Base-by-base conservation (phyloP, 2,113 vertebrate species). In the Oncorhynchus mykiss region DNA sequence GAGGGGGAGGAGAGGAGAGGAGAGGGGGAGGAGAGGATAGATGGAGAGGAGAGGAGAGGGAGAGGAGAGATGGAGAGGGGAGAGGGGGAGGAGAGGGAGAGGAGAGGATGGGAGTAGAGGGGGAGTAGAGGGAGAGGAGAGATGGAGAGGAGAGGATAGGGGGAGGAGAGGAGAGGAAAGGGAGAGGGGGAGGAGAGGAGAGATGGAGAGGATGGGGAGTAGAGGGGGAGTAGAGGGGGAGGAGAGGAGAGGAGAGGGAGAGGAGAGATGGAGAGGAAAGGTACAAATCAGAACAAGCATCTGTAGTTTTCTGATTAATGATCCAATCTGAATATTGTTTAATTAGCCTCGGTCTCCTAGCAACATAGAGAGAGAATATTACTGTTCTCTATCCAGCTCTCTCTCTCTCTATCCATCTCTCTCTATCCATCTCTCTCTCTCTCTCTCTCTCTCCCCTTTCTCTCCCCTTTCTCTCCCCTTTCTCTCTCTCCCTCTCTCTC, bases 301-400 rank as follows among this genome's bases (percentile, higher is more conserved):
- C 68, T 71, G 20, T 14, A 65, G 69, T 60, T 34, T 65, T 71
- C 27, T 16, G 70, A 66, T 60, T 34, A 29, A 76, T 54, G 62
- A 80, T 81, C 77, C 78, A 79, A 79, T 77, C 76, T 80, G 57
- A 27, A 39, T 72, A 57, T 45, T 24, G 80, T 73, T 78, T 51
- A 82, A 82, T 66, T 66, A 78, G 31, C 68, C 18, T 57, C 31
- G 76, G 71, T 72, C 54, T 78, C 29, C 13, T 48, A 75, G 72
- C 73, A 57, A 25, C 25, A 13, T 4, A 31, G 31, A 31, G 31
- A 31, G 31, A 31, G 31, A 31, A 29, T 0, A 29, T 31, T 31
- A 31, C 31, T 31, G 31, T 31, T 31, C 31, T 66, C 24, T 66
- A n/a, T 29, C 64, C 29, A 24, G 24, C 72, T 57, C 20, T 22